Base-by-base conservation (phyloP, 1,140 invertebrate species). In the Oreohelix idahoensis region DNA sequence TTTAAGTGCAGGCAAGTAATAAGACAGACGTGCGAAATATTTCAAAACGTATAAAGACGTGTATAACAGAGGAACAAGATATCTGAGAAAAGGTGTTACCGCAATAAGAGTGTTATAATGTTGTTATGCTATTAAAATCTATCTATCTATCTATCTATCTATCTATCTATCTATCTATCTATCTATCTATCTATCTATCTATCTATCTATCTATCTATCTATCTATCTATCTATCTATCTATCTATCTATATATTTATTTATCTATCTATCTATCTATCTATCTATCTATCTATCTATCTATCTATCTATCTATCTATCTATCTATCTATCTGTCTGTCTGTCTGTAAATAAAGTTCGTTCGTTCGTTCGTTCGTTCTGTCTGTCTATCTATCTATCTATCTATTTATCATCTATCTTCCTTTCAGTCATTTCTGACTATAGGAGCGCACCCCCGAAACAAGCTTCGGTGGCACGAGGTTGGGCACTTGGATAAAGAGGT, bases 121-220 rank as follows among this genome's bases (percentile, higher is more conserved):
- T 15, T 15, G 5, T 45, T 45, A 45, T 45, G 42, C 5, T 45
- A 45, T 5, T 45, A 45, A 45, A 45, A 45, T 45, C 42, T 45
- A 45, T 45, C 42, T 45, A 45, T 69, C 26, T 69, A 69, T 69
- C 26, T 69, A 69, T 69, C 26, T 69, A 69, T 69, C 26, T 69
- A 69, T 69, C 26, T 69, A 69, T 69, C 26, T 69, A 69, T 69
- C 26, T 69, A 69, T 69, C 26, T 69, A 69, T 69, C 26, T 69
- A 69, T 69, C 26, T 69, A 69, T 69, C 26, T 69, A 69, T 69
- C 26, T 69, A 45, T 45, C 42, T 45, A 45, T n/a, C 42, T 45
- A 45, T 45, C 42, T 58, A 58, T 58, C 51, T 58, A 58, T 58
- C 51, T 58, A 58, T 58, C 51, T 58, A 58, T 58, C 51, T 58